Evolutionary conservation across 2,797 vertebrate species (phyloP).

Genomic region (Crocidura indochinensis): DNA sequence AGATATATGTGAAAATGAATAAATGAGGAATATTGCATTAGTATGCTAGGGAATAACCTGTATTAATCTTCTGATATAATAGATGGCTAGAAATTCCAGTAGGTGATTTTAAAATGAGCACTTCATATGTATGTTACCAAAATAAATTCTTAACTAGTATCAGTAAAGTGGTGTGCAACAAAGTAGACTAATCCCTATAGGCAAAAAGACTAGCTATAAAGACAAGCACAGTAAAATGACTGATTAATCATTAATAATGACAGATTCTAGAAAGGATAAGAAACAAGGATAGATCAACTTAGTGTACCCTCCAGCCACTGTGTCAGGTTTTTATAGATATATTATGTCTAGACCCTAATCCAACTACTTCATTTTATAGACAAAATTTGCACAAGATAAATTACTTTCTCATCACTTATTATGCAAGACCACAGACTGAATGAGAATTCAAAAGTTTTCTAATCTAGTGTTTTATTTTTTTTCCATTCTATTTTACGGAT

Average conservation of each 20-base stretch:
- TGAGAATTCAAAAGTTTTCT: conserved; percentile 41
- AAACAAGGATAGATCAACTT: neutral
- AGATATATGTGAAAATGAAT: neutral
- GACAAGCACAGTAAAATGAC: neutral
- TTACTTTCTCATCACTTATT: neutral
- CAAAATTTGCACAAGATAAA: neutral
- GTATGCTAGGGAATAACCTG: neutral
- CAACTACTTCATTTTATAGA: neutral
- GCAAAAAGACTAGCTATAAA: neutral
- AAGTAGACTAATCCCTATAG: neutral
- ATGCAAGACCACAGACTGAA: neutral
- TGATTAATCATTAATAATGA: neutral
- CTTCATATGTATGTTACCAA: neutral
- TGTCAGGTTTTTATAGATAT: neutral
- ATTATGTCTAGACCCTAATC: neutral
- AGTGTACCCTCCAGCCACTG: neutral
- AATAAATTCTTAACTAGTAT: neutral
- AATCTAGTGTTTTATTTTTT: neutral
- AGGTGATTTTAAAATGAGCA: neutral
- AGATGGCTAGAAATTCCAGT: neutral
- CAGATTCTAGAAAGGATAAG: neutral
- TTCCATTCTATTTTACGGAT: neutral
- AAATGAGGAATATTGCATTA: neutral
- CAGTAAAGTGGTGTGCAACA: neutral
- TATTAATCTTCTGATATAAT: neutral